Base-by-base conservation (phyloP, 1,140 invertebrate species). In the Anagrus nilaparvatae region DNA sequence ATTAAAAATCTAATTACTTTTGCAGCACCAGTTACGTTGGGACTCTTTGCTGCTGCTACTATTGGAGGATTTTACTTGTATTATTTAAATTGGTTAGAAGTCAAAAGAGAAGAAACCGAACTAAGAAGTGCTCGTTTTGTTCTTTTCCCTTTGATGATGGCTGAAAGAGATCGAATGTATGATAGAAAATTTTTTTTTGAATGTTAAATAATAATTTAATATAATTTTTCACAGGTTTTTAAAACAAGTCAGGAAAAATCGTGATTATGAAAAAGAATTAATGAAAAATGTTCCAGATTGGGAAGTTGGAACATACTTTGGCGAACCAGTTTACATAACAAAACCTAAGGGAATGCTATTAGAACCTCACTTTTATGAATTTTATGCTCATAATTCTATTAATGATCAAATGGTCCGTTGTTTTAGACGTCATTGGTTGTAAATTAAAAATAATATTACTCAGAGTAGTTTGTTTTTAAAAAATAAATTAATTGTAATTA, bases 271-370 rank as follows among this genome's bases (percentile, higher is more conserved):
- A 65, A 74, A 73, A 29, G 75, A 87, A 44, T 67, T 95, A 8
- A 95, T 94, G 91, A 78, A 78, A 43, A 77, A 92, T 63, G 84
- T 89, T 4, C 79, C 81, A 43, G 85, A 84, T 52, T 95, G 91
- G 91, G 78, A 81, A 68, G 80, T 87, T 17, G 90, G 90, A 12
- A 94, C 85, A 5, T 84, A 76, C 54, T 90, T 81, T 51, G 87
- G 87, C 8, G 80, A 89, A 59, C 81, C 80, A 31, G 65, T 93
- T 23, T 94, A 75, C 66, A 55, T 58, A 10, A 74, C 69, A 12
- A 38, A 61, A 16, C 54, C 61, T 5, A 50, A 64, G 19, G 66
- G 74, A 46, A 68, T 71, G 5, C 71, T 84, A 12, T 59, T 81
- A 7, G 65, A 76, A 44, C 77, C 79, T 8, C 64, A 61, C 28